Percentiles rank a stretch among this genome's conserved stretches.
phyloP scores from a whole-genome alignment of 2,888 invertebrate genomes.

The Volucella inanis region DNA sequence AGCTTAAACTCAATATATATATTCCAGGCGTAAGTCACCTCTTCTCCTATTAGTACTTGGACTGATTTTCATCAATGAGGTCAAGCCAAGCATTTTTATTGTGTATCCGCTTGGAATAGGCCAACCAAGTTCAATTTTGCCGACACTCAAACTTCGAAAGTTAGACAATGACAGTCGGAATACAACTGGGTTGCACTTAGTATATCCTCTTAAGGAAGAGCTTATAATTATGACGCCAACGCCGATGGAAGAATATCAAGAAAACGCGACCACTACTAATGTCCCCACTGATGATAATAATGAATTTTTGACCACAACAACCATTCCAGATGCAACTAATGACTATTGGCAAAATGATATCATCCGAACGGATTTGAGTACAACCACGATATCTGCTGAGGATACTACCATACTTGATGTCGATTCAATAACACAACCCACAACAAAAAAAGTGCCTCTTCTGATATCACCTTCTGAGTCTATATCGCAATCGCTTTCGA shows the following conservation, averaged over 20 bases:
- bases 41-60: neutral
- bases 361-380: neutral
- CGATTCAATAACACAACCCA: neutral
- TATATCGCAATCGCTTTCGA: neutral
- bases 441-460: neutral
- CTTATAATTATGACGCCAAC: constrained; percentile 35
- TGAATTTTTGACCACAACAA: constrained; percentile 3
- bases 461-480: neutral
- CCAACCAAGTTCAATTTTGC: neutral
- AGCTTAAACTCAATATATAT: neutral
- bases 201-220: constrained; percentile 39
- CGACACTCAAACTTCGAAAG: neutral
- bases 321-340: neutral
- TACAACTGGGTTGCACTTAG: constrained; percentile 25
- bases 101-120: constrained; percentile 40
- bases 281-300: neutral
- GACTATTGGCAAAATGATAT: neutral
- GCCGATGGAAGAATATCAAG: constrained; percentile 7
- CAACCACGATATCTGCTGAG: neutral
- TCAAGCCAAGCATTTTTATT: constrained; percentile 9
- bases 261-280: neutral
- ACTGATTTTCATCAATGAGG: neutral
- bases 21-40: neutral
- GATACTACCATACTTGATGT: neutral
- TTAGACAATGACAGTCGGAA: neutral